Base-by-base conservation (phyloP, 2,888 invertebrate species). In the Chloromyia formosa region DNA sequence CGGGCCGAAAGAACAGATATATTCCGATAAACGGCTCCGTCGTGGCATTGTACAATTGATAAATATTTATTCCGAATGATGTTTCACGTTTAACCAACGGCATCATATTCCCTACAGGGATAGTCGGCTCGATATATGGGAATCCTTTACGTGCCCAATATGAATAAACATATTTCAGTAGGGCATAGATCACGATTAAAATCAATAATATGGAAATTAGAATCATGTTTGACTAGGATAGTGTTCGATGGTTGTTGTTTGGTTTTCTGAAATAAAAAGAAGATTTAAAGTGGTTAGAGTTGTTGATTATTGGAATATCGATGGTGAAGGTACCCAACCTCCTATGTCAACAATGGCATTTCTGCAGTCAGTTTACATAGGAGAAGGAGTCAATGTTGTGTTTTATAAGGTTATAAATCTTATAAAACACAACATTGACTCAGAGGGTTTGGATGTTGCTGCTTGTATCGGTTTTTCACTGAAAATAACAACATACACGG, bases 101-200 rank as follows among this genome's bases (percentile, higher is more conserved):
- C 22, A 20, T 35, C 71, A 71, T 56, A 81, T 80, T 77, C 77
- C 81, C 80, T 77, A 77, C 78, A 1, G 82, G 76, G 61, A 82
- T 80, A 40, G 80, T 78, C 1, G 84, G 83, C 3, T 79, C 71
- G 66, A 82, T 81, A 74, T 82, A 82, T 14, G 83, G 82, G 77
- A 85, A 53, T 22, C 71, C 75, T 42, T 56, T 71, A 3, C 56
- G 56, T 14, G 23, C 56, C 71, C 71, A 71, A 40, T 71, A 71
- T 12, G 71, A 56, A 20, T 71, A 71, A 5, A 56, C 20, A n/a
- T 71, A 56, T 40, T 58, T 71, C 16, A 71, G 35, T 3, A 71
- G 20, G 10, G 40, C 71, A 20, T 42, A 42, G 14, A 71, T 14
- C 7, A 27, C 56, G 9, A 23, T 18, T 7, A 12, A 3, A 16